Evolutionary conservation across 2,888 invertebrate genomes (phyloP).

Genomic region (Cataglyphis rosenhaueri): DNA sequence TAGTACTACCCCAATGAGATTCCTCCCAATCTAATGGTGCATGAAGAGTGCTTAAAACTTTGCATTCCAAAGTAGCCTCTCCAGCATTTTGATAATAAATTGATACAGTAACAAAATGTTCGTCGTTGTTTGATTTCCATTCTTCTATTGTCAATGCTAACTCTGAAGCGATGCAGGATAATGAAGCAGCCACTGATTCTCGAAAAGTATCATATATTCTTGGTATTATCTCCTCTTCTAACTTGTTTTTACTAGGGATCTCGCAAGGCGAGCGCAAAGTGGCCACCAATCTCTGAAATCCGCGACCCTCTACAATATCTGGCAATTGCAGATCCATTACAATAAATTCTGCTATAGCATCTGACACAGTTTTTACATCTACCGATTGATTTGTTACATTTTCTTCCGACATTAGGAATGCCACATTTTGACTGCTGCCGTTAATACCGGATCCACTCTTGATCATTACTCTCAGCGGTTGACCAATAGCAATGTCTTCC

Average conservation of each 20-base stretch:
- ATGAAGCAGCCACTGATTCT: slow-evolving; percentile 80
- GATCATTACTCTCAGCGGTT: slow-evolving; percentile 79
- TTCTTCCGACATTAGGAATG: slow-evolving; percentile 82
- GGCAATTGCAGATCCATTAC: slow-evolving; percentile 86
- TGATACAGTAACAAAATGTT: slow-evolving; percentile 84
- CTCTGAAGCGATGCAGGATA: slow-evolving; percentile 80
- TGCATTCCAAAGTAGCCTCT: slow-evolving; percentile 83
- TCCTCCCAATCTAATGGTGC: slow-evolving; percentile 83
- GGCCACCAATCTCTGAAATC: slow-evolving; percentile 85
- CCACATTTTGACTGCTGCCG: slow-evolving; percentile 78
- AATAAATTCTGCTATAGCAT: slow-evolving; percentile 86
- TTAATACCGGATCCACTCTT: slow-evolving; percentile 72
- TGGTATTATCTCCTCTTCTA: slow-evolving; percentile 86
- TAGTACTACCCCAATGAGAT: slow-evolving; percentile 82
- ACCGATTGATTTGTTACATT: slow-evolving; percentile 76
- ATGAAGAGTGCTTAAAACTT: slow-evolving; percentile 85
- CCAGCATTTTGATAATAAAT: slow-evolving; percentile 84
- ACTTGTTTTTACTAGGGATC: slow-evolving; percentile 85
- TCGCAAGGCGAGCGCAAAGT: slow-evolving; percentile 85
- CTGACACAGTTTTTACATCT: slow-evolving; percentile 84
- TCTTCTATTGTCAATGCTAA: slow-evolving; percentile 85
- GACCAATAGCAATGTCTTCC: slow-evolving; percentile 79
- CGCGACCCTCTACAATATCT: slow-evolving; percentile 85
- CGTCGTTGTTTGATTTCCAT: slow-evolving; percentile 84
- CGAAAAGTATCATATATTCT: slow-evolving; percentile 85